Base-by-base conservation (phyloP, 1,140 invertebrate genomes). In the Micrasema minimum region DNA sequence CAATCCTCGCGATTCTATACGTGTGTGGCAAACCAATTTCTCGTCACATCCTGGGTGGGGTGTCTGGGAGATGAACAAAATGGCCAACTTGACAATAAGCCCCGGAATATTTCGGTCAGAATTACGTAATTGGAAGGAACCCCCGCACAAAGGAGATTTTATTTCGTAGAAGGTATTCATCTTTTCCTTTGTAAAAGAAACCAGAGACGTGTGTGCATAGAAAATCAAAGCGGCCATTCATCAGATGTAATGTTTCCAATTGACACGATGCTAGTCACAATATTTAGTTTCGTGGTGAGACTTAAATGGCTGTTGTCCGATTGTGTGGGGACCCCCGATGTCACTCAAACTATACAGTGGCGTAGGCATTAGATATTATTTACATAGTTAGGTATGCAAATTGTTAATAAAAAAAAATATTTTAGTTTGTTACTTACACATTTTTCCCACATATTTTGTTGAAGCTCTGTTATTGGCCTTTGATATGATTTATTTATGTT, bases 161-260 rank as follows among this genome's bases (percentile, higher is more conserved):
- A 31, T 45, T 71, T 71, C 66, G 48, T 51, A 45, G 67, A 69
- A 73, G 66, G 72, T 69, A 61, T 55, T 43, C 41, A 35, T 23
- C 12, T 38, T 23, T 48, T 55, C 50, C 55, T 59, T 38, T 59
- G 55, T 59, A 14, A 20, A 31, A 3, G 23, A 16, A 38, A 16
- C 55, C 55, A 51, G 37, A 38, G 26, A 51, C 66, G 66, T 59
- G 66, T 43, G 51, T 68, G 66, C 64, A 70, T 74, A 66, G 72
- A 74, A 74, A 74, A 74, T 74, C 68, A 74, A 66, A 67, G 37
- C 43, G 64, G 43, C 72, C 72, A 74, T 74, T 74, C 72, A 74
- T 74, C 68, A 71, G 37, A 16, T 41, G 50, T 66, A 74, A 74
- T 68, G 72, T 48, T 43, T 45, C 31, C 68, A 68, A 74, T 71